phyloP scores from a whole-genome alignment of 2,797 vertebrate genomes.

The Phyllotis vaccarum region DNA sequence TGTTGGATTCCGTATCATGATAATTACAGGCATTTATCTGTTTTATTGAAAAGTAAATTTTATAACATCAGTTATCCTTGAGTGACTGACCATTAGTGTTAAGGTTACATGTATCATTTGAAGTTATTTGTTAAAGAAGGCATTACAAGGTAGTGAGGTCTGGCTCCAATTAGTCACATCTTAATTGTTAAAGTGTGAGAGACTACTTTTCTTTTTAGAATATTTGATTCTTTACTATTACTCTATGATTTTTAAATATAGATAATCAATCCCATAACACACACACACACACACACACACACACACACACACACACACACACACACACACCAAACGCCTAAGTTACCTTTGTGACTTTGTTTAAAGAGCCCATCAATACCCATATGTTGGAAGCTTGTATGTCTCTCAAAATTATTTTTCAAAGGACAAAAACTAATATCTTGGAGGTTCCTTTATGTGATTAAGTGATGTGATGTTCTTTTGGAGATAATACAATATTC shows the following conservation, averaged over 20 bases:
- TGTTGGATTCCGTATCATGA: neutral
- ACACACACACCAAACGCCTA: neutral
- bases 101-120: neutral
- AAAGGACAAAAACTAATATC: neutral
- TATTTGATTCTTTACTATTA: neutral
- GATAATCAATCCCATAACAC: neutral
- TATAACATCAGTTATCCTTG: neutral
- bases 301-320: neutral
- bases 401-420: neutral
- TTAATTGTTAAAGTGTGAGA: neutral
- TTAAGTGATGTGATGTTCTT: neutral
- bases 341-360: neutral
- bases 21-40: neutral
- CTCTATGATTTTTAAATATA: neutral
- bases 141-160: neutral
- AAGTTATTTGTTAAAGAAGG: neutral
- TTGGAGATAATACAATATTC: neutral
- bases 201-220: neutral
- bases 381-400: neutral
- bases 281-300: neutral
- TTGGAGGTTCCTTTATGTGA: neutral
- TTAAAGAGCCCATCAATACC: neutral
- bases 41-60: neutral
- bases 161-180: neutral
- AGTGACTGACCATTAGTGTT: neutral